Evolutionary conservation across 2,797 vertebrate species (phyloP).

Genomic region (Sciaenops ocellatus): DNA sequence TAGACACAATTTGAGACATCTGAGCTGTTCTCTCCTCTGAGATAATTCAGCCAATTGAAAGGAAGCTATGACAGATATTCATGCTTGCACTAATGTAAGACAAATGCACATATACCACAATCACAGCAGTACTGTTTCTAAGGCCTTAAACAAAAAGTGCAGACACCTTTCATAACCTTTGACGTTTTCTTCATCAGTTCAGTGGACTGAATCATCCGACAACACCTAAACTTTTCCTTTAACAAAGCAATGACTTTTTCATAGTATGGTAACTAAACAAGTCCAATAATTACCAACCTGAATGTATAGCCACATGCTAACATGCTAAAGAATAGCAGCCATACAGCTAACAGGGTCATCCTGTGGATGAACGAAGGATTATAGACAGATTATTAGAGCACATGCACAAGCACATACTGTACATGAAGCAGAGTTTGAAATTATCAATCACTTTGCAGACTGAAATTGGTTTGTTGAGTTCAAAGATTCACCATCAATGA

Average conservation of each 20-base stretch:
- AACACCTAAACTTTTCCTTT: too few relatives aligned
- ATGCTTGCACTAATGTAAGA: background rate
- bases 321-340: constrained; percentile 25
- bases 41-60: constrained; percentile 16
- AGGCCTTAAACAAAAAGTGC: background rate
- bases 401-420: constrained; percentile 8
- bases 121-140: background rate
- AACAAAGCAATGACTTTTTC: background rate
- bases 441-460: constrained; percentile 1
- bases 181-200: background rate
- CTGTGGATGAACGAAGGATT: constrained; percentile 61
- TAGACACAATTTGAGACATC: constrained; percentile 17
- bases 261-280: background rate
- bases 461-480: background rate
- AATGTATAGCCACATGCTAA: background rate
- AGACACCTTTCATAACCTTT: background rate
- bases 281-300: background rate
- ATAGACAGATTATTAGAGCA: constrained; percentile 54
- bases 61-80: background rate
- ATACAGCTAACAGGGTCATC: constrained; percentile 53
- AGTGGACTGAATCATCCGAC: background rate
- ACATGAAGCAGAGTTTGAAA: background rate
- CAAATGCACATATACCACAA: background rate
- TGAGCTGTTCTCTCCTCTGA: background rate
- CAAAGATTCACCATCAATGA: background rate